Evolutionary conservation across 2,888 invertebrate genomes (phyloP).

Genomic region (Cryptus viduatorius): DNA sequence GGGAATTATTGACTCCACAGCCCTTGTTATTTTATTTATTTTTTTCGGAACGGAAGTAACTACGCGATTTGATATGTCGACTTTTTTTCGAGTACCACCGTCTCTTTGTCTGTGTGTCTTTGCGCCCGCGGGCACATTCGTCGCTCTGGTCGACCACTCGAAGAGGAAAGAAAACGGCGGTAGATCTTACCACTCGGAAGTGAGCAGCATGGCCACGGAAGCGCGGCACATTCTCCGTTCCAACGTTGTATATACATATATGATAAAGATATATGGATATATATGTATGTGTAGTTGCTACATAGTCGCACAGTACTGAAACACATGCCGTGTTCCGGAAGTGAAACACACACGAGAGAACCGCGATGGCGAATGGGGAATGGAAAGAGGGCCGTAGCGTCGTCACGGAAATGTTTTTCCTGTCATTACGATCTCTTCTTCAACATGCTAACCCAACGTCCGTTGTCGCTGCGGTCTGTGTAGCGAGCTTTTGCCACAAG

Average conservation of each 20-base stretch:
- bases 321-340: constrained; percentile 26
- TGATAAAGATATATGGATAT: neutral
- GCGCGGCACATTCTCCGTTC: constrained; percentile 37
- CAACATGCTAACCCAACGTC: constrained; percentile 17
- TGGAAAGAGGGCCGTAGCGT: constrained; percentile 42
- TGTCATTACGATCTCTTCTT: constrained; percentile 54
- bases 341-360: constrained; percentile 13
- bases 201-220: constrained; percentile 46
- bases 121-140: neutral
- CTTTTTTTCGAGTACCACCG: neutral
- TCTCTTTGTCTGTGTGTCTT: neutral
- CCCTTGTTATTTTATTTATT: too few relatives aligned
- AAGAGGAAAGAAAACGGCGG: constrained; percentile 24
- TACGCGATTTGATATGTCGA: neutral
- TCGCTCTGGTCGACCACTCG: neutral
- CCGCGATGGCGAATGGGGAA: constrained; percentile 42
- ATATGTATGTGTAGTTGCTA: neutral
- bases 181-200: constrained; percentile 48
- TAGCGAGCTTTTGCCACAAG: neutral
- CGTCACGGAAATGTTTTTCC: constrained; percentile 63
- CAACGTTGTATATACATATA: neutral
- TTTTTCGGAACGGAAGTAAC: neutral
- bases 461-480: constrained; percentile 4
- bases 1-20: neutral
- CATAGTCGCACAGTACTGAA: neutral